These are phyloP conservation scores for Nibea coibor DNA, from an alignment of 2,113 vertebrate species.

Conservation along the genomic window DNA sequence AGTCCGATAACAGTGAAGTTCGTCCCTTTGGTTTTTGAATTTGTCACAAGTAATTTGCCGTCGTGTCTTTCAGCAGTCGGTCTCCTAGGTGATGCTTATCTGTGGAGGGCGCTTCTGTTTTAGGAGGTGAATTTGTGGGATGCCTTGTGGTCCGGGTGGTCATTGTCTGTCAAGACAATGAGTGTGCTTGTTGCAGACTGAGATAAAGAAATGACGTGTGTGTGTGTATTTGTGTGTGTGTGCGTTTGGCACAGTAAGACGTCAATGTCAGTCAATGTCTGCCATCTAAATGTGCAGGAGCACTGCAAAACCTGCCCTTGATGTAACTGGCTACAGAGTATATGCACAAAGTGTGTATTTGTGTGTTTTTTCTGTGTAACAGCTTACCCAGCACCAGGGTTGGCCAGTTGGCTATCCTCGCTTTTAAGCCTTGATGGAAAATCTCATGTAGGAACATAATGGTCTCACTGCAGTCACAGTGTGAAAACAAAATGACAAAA, in stretches of 20 bases:
- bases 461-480: constrained; percentile 89
- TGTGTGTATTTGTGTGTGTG: constrained; percentile 2
- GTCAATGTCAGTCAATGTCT: constrained; percentile 32
- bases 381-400: constrained; percentile 97
- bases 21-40: constrained; percentile 26
- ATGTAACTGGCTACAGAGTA: constrained; percentile 51
- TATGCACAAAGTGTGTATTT: constrained; percentile 22
- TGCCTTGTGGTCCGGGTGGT: constrained; percentile 54
- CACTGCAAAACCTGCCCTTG: constrained; percentile 62
- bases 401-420: constrained; percentile 98
- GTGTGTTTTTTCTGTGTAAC: constrained; percentile 32
- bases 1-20: constrained; percentile 28
- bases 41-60: constrained; percentile 61
- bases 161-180: constrained; percentile 77
- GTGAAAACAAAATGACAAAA: constrained; percentile 29
- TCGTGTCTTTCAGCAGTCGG: constrained; percentile 50
- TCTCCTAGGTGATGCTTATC: constrained; percentile 75
- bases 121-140: constrained; percentile 56
- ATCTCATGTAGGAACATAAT: constrained; percentile 99
- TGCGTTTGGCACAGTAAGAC: constrained; percentile 52
- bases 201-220: constrained; percentile 56
- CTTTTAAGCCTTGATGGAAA: constrained; percentile 98
- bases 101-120: constrained; percentile 49
- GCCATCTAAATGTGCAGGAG: constrained; percentile 61
- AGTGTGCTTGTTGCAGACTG: constrained; percentile 44